phyloP scores from a whole-genome alignment of 2,797 vertebrate species.

The Sciurus carolinensis region DNA sequence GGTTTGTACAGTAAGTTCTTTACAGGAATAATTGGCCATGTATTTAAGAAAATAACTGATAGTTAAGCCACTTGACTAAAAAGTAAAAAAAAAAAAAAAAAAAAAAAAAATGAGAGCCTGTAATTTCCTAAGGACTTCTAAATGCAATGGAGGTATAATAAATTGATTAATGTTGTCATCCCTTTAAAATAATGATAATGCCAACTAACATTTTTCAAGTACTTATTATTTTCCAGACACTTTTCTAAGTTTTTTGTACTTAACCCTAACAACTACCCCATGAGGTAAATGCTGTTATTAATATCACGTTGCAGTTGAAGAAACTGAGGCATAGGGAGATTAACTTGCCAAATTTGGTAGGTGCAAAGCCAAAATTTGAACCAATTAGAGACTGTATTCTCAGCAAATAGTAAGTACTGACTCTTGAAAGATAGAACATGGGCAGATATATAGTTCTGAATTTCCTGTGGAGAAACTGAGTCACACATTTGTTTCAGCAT shows the following conservation, averaged over 20 bases:
- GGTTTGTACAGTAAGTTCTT: slow-evolving; percentile 46
- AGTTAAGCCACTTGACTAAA: slow-evolving; percentile 64
- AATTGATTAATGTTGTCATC: slow-evolving; percentile 66
- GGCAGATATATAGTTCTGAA: background rate
- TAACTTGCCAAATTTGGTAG: slow-evolving; percentile 22
- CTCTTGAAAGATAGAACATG: background rate
- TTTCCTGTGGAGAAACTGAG: slow-evolving; percentile 65
- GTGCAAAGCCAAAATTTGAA: slow-evolving; percentile 24
- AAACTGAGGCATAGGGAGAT: slow-evolving; percentile 12
- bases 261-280: background rate
- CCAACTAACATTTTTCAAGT: slow-evolving; percentile 43
- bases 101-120: background rate
- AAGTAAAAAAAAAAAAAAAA: background rate
- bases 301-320: slow-evolving; percentile 42
- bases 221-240: slow-evolving; percentile 18
- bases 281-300: slow-evolving; percentile 16
- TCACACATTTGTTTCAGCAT: background rate
- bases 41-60: slow-evolving; percentile 38
- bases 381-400: slow-evolving; percentile 4
- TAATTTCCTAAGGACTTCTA: slow-evolving; percentile 59
- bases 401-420: background rate
- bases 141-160: slow-evolving; percentile 41
- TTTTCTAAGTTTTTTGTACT: background rate
- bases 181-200: slow-evolving; percentile 54
- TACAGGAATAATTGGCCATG: slow-evolving; percentile 39